Evolutionary conservation across 2,797 vertebrate genomes (phyloP).

Genomic region (Sebastes aleutianus): DNA sequence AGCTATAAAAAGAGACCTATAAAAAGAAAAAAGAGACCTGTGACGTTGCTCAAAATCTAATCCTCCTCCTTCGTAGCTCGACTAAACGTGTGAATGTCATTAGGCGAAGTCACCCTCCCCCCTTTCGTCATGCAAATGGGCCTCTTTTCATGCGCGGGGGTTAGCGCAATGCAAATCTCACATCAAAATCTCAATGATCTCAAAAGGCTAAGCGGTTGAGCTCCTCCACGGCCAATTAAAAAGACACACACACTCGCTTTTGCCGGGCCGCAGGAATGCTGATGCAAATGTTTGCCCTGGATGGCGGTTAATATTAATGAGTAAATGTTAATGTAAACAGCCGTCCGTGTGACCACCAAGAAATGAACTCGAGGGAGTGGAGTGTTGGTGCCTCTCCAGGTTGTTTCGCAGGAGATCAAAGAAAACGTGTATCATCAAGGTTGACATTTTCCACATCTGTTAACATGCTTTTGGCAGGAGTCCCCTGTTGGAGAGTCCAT

Average conservation of each 20-base stretch:
- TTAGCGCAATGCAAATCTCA: slow-evolving; percentile 50
- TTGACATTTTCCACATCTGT: slow-evolving; percentile 64
- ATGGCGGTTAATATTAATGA: slow-evolving; percentile 51
- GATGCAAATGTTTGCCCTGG: slow-evolving; percentile 50
- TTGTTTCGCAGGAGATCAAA: slow-evolving; percentile 59
- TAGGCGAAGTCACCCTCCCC: slow-evolving; percentile 23
- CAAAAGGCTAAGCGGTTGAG: slow-evolving; percentile 36
- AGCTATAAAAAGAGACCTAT: slow-evolving; percentile 54
- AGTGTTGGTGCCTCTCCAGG: slow-evolving; percentile 19
- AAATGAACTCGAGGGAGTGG: not conserved
- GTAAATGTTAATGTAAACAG: slow-evolving; percentile 41
- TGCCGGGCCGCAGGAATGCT: slow-evolving; percentile 33
- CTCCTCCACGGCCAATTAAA: slow-evolving; percentile 56
- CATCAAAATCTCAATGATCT: slow-evolving; percentile 53
- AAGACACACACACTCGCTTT: slow-evolving; percentile 14
- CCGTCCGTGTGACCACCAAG: not conserved
- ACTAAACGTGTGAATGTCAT: slow-evolving; percentile 51
- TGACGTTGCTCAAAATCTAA: slow-evolving; percentile 28
- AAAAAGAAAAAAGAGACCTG: slow-evolving; percentile 49
- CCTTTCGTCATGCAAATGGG: slow-evolving; percentile 46
- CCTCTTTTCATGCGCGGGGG: slow-evolving; percentile 32
- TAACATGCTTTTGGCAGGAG: slow-evolving; percentile 24
- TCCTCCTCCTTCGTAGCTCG: slow-evolving; percentile 41
- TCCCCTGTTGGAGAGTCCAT: slow-evolving; percentile 14
- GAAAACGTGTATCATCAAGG: slow-evolving; percentile 39